These are phyloP conservation scores for Andrena trimmerana DNA, from an alignment of 2,888 invertebrate genomes.

Conservation along the genomic window DNA sequence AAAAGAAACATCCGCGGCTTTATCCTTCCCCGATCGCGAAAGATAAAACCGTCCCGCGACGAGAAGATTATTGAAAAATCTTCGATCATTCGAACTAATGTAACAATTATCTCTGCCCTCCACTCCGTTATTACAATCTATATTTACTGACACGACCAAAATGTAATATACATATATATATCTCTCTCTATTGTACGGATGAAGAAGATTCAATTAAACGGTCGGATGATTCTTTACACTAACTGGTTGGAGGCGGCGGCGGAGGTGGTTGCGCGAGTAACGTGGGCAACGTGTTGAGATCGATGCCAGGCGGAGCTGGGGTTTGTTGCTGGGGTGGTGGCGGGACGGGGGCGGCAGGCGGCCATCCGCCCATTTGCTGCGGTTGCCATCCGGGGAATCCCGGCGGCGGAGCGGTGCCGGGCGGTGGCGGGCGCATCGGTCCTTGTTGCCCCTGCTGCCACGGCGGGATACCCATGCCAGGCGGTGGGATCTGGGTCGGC, in stretches of 20 bases:
- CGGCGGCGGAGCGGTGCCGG: conserved; percentile 83
- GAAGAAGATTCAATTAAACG: conserved; percentile 47
- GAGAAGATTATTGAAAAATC: conserved; percentile 34
- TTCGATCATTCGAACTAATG: conserved; percentile 17
- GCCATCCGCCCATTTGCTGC: conserved; percentile 82
- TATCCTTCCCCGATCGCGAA: conserved; percentile 3
- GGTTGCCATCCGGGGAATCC: conserved; percentile 79
- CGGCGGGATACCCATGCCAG: conserved; percentile 84
- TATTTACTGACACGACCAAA: no score
- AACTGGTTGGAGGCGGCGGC: conserved; percentile 87
- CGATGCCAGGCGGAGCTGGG: conserved; percentile 86
- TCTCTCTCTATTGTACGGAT: conserved; percentile 55
- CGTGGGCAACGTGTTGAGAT: conserved; percentile 86
- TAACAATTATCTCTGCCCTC: conserved; percentile 15
- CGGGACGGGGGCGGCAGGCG: conserved; percentile 85
- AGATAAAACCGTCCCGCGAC: conserved; percentile 16
- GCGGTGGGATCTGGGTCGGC: conserved; percentile 79
- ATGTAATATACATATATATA: conserved; percentile 17
- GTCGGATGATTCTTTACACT: conserved; percentile 68
- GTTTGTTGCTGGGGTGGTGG: conserved; percentile 86
- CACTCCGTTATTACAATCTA: conserved; percentile 37
- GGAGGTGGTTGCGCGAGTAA: conserved; percentile 90
- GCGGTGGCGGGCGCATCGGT: conserved; percentile 82
- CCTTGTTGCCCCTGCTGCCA: conserved; percentile 81
- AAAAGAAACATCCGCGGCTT: conserved; percentile 30